These are phyloP conservation scores for Phoxinus dragarum DNA, from an alignment of 2,797 vertebrate genomes.

Conservation along the genomic window DNA sequence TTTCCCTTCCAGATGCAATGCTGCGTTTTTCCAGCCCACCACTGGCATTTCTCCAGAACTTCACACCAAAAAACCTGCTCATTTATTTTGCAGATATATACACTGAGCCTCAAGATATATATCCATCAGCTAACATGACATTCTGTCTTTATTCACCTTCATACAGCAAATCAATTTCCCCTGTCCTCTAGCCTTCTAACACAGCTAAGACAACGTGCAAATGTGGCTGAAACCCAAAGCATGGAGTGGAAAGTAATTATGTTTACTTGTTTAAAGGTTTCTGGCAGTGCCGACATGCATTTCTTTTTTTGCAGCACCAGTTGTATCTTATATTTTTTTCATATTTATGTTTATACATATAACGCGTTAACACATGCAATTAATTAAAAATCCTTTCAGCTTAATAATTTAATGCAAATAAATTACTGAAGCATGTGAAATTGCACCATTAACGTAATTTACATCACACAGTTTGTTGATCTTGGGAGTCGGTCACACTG, in stretches of 20 bases:
- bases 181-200: conserved; percentile 42
- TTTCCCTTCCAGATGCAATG: conserved; percentile 30
- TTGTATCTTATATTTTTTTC: background rate
- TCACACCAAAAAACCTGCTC: conserved; percentile 41
- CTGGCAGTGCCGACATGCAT: background rate
- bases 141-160: conserved; percentile 46
- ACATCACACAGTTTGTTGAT: too few species aligned
- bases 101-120: conserved; percentile 45
- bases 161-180: conserved; percentile 50
- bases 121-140: conserved; percentile 47
- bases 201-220: conserved; percentile 20
- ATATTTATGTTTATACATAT: too few species aligned
- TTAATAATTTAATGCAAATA: too few species aligned
- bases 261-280: conserved; percentile 39
- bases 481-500: background rate
- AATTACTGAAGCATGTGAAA: too few species aligned
- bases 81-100: conserved; percentile 51
- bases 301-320: conserved; percentile 1
- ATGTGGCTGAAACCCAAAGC: conserved; percentile 47
- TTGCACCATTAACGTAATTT: too few species aligned
- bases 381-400: too few species aligned
- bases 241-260: conserved; percentile 46
- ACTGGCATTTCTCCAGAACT: conserved; percentile 45
- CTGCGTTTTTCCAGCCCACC: conserved; percentile 16
- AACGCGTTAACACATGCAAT: too few species aligned